Percentiles rank a stretch among this genome's conserved stretches.
Conservation (phyloP, 2,888 invertebrate species). For the Aporophyla lueneburgensis region DNA sequence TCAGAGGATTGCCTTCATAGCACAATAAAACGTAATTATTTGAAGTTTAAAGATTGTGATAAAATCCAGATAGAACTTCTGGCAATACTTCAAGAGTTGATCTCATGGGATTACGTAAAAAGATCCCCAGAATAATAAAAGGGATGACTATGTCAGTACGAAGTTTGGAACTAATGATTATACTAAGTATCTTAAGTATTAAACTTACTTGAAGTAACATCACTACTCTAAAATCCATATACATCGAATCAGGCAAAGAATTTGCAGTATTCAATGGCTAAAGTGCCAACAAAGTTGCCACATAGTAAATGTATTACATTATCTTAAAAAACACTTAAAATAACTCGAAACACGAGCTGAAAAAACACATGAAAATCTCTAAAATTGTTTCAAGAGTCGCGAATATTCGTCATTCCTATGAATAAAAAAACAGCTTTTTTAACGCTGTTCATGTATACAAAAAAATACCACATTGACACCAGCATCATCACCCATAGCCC, state of each 20-base stretch:
- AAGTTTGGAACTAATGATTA: neutral
- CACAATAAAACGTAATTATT: constrained; percentile 39
- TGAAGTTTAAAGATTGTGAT: constrained; percentile 30
- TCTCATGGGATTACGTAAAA: neutral
- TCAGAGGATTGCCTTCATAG: constrained; percentile 43
- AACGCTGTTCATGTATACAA: too few species aligned
- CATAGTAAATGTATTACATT: neutral
- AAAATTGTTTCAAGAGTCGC: neutral
- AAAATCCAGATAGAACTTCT: constrained; percentile 13
- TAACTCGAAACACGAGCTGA: neutral
- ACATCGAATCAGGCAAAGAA: neutral
- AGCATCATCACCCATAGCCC: too few species aligned
- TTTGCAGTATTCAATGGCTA: neutral
- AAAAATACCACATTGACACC: neutral
- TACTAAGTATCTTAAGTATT: neutral
- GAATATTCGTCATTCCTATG: neutral
- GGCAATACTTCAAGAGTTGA: constrained; percentile 12
- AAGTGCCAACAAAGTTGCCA: neutral
- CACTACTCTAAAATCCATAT: neutral
- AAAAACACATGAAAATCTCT: neutral
- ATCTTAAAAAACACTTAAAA: neutral
- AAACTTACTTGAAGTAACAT: too few species aligned
- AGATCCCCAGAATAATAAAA: neutral
- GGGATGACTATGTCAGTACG: too few species aligned
- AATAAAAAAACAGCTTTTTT: too few species aligned